phyloP scores from a whole-genome alignment of 2,113 vertebrate genomes.

The Chrysochloris asiatica region DNA sequence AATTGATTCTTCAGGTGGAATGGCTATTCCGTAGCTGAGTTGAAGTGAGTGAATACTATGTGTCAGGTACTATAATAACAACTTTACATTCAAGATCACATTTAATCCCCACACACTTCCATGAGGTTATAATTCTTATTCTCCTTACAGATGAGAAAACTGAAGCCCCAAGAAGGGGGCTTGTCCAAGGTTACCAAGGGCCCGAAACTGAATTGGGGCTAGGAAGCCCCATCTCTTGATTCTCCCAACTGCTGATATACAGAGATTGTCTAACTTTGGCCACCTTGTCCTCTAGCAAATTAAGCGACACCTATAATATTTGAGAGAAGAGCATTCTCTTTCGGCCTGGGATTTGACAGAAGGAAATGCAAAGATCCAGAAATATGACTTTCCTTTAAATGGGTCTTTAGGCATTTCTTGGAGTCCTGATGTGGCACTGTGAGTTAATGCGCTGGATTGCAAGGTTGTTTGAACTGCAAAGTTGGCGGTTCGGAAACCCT shows the following conservation, averaged over 20 bases:
- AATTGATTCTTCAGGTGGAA: neutral
- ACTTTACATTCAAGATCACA: neutral
- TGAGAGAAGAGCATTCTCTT: neutral
- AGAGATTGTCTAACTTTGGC: neutral
- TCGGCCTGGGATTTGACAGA: neutral
- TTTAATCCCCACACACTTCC: neutral
- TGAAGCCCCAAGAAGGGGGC: neutral
- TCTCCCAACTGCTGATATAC: neutral
- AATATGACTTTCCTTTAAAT: neutral
- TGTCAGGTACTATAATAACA: neutral
- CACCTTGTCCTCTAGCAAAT: neutral
- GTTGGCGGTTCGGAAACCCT: too few relatives aligned
- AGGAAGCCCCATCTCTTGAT: neutral
- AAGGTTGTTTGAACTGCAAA: too few relatives aligned
- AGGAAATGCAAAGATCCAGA: conserved; percentile 27
- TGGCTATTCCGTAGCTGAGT: neutral
- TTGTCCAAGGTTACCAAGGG: neutral
- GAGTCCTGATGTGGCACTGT: too few relatives aligned
- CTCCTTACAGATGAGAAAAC: conserved; percentile 10
- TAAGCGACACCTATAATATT: neutral
- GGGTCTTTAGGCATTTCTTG: neutral
- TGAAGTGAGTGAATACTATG: neutral
- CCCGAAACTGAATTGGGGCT: neutral
- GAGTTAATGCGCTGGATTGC: too few relatives aligned
- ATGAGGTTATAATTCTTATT: neutral